Conservation (phyloP, 2,888 invertebrate genomes). For the Petrolisthes manimaculis region DNA sequence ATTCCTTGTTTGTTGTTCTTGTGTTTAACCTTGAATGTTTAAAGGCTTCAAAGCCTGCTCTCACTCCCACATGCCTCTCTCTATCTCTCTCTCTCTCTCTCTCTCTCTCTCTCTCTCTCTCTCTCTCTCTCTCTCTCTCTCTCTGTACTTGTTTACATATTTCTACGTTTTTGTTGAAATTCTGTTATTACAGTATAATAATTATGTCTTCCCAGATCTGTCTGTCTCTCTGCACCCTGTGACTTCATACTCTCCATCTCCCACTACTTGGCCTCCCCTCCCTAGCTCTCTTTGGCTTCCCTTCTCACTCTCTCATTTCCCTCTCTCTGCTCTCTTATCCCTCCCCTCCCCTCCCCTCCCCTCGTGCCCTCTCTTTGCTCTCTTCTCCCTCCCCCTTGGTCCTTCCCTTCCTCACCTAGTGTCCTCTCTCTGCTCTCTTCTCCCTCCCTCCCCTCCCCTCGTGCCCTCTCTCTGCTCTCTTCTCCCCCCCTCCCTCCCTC, state of each 20-base stretch:
- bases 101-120: background rate
- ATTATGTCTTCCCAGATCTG: background rate
- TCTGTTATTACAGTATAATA: too few relatives aligned
- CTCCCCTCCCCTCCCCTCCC: background rate
- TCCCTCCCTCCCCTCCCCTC: background rate
- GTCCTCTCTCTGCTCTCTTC: conserved; percentile 14
- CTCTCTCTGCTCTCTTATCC: background rate
- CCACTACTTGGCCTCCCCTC: background rate
- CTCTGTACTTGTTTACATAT: too few relatives aligned
- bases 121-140: background rate
- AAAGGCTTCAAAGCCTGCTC: conserved; percentile 5
- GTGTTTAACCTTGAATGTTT: background rate
- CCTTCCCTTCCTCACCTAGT: conserved; percentile 14
- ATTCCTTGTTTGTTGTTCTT: too few relatives aligned
- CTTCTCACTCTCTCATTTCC: conserved; percentile 24
- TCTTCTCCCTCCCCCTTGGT: conserved; percentile 30
- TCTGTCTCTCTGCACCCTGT: background rate
- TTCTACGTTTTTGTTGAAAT: background rate
- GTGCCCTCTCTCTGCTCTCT: too few relatives aligned
- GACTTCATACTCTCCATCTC: background rate
- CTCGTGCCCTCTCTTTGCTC: background rate
- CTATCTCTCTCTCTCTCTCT: background rate
- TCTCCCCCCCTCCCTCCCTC: background rate
- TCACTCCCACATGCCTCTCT: background rate
- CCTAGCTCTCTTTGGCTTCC: conserved; percentile 11